phyloP scores from a whole-genome alignment of 2,113 vertebrate species.

The Hippocampus comes region DNA sequence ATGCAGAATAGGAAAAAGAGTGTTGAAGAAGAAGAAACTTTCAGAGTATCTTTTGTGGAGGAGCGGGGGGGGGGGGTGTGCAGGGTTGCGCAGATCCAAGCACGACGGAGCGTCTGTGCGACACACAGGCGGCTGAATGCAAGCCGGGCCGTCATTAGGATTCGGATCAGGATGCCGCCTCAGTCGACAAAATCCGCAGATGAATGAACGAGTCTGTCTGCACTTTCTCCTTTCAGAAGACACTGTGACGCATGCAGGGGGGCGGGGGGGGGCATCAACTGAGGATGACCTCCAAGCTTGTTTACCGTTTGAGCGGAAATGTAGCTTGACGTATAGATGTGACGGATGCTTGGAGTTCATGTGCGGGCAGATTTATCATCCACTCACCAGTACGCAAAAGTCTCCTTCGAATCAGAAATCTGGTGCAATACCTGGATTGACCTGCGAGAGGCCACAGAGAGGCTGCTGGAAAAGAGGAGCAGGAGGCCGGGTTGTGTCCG shows the following conservation, averaged over 20 bases:
- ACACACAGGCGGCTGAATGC: conserved; percentile 45
- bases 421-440: not conserved
- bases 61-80: not conserved
- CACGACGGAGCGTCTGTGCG: conserved; percentile 23
- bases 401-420: conserved; percentile 8
- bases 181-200: conserved; percentile 53
- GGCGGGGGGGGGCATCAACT: conserved; percentile 39
- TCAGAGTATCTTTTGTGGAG: not conserved
- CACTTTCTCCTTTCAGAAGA: conserved; percentile 46
- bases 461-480: not conserved
- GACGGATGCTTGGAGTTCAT: conserved; percentile 38
- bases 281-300: conserved; percentile 51
- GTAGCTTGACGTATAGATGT: conserved; percentile 20
- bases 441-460: not conserved
- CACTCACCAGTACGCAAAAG: conserved; percentile 46
- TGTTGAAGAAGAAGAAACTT: conserved; percentile 1
- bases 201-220: conserved; percentile 73
- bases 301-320: conserved; percentile 20
- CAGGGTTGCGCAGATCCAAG: conserved; percentile 14
- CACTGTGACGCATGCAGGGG: conserved; percentile 43
- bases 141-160: conserved; percentile 62
- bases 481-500: too few relatives aligned
- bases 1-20: not conserved
- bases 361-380: conserved; percentile 63
- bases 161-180: conserved; percentile 62